A percentile compares a stretch with the other conserved stretches of the same genome.
These are phyloP conservation scores for Pelecanus crispus DNA, from an alignment of 2,113 vertebrate species.

Conservation along the genomic window DNA sequence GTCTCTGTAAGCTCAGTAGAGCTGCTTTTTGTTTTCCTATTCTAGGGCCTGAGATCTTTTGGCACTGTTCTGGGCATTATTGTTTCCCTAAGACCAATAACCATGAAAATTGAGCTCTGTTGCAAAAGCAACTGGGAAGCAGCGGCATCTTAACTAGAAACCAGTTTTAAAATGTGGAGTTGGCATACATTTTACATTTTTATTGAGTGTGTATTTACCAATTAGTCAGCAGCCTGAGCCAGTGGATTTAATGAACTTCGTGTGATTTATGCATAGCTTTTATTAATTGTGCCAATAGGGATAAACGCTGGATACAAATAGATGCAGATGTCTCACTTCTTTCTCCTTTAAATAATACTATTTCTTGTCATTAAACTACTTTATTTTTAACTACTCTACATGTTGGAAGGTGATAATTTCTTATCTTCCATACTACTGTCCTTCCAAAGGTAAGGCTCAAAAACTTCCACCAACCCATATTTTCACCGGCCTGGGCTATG, in stretches of 20 bases:
- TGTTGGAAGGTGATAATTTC: background rate
- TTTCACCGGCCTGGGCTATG: background rate
- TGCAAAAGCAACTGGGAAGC: background rate
- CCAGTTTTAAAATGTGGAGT: slow-evolving; percentile 31
- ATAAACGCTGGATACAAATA: slow-evolving; percentile 69
- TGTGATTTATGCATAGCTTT: slow-evolving; percentile 72
- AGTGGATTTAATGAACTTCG: slow-evolving; percentile 70
- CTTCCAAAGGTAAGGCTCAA: background rate
- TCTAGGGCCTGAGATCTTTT: background rate
- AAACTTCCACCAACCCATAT: background rate
- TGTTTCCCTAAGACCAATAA: background rate
- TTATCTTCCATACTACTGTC: background rate
- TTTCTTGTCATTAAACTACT: background rate
- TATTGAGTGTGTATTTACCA: slow-evolving; percentile 68
- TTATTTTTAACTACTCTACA: background rate
- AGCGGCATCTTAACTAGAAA: background rate
- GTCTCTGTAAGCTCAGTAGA: background rate
- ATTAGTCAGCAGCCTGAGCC: slow-evolving; percentile 67
- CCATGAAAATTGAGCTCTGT: background rate
- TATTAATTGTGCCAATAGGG: slow-evolving; percentile 72
- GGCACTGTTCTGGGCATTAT: background rate
- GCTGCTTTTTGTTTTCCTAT: background rate
- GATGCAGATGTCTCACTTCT: slow-evolving; percentile 55
- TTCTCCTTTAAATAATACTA: slow-evolving; percentile 40
- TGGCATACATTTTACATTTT: slow-evolving; percentile 54